Conservation (phyloP, 1,140 invertebrate genomes). For the Drosophila ironensis region DNA sequence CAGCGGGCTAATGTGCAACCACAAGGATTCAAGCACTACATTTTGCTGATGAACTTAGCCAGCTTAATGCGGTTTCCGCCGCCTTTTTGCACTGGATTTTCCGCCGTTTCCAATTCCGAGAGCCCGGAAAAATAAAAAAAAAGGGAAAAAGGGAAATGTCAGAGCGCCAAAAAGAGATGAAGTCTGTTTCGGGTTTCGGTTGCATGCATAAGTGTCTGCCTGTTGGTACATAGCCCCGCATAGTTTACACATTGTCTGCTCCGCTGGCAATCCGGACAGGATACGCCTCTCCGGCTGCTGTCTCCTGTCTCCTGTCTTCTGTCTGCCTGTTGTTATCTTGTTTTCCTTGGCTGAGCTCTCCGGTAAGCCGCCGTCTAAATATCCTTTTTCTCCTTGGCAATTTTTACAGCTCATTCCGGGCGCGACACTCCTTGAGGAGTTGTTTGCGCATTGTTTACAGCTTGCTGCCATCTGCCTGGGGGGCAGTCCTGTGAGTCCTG, state of each 20-base stretch:
- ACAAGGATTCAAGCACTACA: background rate
- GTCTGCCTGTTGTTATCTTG: constrained; percentile 32
- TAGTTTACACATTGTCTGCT: constrained; percentile 70
- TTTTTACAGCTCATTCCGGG: constrained; percentile 69
- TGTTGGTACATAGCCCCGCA: constrained; percentile 34
- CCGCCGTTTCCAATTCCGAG: background rate
- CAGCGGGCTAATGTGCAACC: no score
- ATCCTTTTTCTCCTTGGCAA: constrained; percentile 44
- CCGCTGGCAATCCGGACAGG: constrained; percentile 33
- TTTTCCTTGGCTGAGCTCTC: constrained; percentile 48
- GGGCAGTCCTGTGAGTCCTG: constrained; percentile 1
- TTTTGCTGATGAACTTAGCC: background rate
- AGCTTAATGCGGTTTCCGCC: constrained; percentile 4
- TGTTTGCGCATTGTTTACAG: constrained; percentile 67
- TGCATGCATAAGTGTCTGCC: constrained; percentile 37
- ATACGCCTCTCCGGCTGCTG: background rate
- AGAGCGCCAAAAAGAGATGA: background rate
- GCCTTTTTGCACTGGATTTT: background rate
- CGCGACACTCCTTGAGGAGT: constrained; percentile 52
- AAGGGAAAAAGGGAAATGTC: no score
- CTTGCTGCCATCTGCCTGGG: constrained; percentile 17
- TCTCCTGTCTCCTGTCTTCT: background rate
- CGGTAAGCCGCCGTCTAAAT: constrained; percentile 69
- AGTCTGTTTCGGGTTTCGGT: constrained; percentile 17
- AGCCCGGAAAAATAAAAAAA: no score